Base-by-base conservation (phyloP, 2,888 invertebrate species). In the Phortica magna region DNA sequence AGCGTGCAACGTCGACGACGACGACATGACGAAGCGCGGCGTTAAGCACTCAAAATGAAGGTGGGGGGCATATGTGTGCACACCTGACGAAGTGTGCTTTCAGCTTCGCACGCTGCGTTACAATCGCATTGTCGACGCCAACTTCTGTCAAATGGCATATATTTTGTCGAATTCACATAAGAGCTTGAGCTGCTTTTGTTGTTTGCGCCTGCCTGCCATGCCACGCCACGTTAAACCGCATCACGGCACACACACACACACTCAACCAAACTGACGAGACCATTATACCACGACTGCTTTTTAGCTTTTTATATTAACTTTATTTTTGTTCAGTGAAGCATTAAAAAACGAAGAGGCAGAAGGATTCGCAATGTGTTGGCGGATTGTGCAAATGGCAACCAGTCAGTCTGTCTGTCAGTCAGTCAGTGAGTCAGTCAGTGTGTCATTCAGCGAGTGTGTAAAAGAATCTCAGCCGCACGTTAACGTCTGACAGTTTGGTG, bases 151-250 rank as follows among this genome's bases (percentile, higher is more conserved):
- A 67, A 75, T 68, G 43, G 88, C 84, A 86, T 86, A 88, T 83
- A 86, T 31, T 31, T 86, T 88, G 88, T 86, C 86, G 88, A 87
- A 88, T 83, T 88, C 86, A 83, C 84, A 81, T 81, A 82, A 81
- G 88, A 83, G 83, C 80, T 83, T 83, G 79, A 76, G 87, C 80
- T 84, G 87, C 81, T 84, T 31, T 39, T 55, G 39, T 68, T 42
- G 72, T n/a, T 10, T 55, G 41, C 0, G 39, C 5, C 41, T 7
- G 67, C 67, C 2, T 31, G 31, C 31, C 31, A 31, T 31, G 31
- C 31, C 31, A 31, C 31, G 31, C 31, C 31, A 31, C 31, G 31
- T 31, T 31, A 31, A 31, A 31, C 31, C 31, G 31, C 31, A 31
- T 4, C 31, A 4, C 31, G 31, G 31, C 31, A 4, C 31, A 31